Evolutionary conservation across 2,888 invertebrate genomes (phyloP).

Genomic region (Agonopterix subpropinquella): DNA sequence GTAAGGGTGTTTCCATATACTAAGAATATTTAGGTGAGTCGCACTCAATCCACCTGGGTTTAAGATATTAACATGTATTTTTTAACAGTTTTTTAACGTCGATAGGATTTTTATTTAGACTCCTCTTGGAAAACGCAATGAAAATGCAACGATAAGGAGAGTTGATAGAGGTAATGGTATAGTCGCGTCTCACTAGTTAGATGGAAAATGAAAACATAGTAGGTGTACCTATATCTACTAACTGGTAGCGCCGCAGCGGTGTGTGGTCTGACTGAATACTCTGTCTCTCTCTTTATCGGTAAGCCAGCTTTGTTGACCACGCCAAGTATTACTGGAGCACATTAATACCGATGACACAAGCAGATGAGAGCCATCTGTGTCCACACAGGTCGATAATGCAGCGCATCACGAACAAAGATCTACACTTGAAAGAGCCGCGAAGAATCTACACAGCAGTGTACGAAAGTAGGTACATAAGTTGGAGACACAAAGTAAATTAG

Average conservation of each 20-base stretch:
- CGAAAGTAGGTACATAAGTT: slow-evolving; percentile 7
- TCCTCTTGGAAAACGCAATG: too few species aligned
- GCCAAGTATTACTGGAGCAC: slow-evolving; percentile 63
- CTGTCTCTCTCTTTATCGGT: slow-evolving; percentile 52
- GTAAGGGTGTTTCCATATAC: too few species aligned
- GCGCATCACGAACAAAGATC: slow-evolving; percentile 53
- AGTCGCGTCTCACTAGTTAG: too few species aligned
- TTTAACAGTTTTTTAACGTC: too few species aligned
- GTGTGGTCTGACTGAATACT: slow-evolving; percentile 63
- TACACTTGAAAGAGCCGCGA: slow-evolving; percentile 57
- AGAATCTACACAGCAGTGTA: slow-evolving; percentile 11
- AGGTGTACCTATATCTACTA: slow-evolving; percentile 8
- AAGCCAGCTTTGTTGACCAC: slow-evolving; percentile 62
- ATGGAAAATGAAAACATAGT: not conserved
- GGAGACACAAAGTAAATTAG: slow-evolving; percentile 5
- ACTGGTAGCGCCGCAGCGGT: slow-evolving; percentile 28
- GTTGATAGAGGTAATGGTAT: too few species aligned
- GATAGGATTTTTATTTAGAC: too few species aligned
- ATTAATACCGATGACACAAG: slow-evolving; percentile 72
- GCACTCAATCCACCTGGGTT: too few species aligned
- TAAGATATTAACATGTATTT: too few species aligned
- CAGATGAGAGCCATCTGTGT: slow-evolving; percentile 71
- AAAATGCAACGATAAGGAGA: too few species aligned
- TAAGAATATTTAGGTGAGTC: too few species aligned
- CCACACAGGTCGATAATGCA: slow-evolving; percentile 58